Base-by-base conservation (phyloP, 2,797 vertebrate genomes). In the Dryobates pubescens region DNA sequence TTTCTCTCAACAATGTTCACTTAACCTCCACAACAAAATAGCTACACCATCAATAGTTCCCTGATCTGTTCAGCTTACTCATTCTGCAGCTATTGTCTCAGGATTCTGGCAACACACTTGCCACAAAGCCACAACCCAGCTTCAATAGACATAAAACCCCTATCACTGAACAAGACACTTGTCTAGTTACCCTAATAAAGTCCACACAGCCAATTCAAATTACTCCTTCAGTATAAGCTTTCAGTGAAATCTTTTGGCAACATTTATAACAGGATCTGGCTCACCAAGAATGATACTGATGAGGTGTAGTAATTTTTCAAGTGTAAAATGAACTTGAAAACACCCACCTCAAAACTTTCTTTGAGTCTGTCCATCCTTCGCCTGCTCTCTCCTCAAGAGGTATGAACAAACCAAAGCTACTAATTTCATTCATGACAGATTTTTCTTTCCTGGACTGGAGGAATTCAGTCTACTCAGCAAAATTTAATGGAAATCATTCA, bases 341-440 rank as follows among this genome's bases (percentile, higher is more conserved):
- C 10, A 41, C 5, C 20, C 45, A 36, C 34, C 71, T 36, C 7
- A 1, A 65, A 72, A 56, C 24, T 57, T 24, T 17, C 23, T 67
- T 23, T 10, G 29, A 65, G 30, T 65, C 59, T 36, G 59, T 49
- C 65, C 34, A 29, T 56, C 65, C 43, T 41, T 49, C 17, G 32
- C 22, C 23, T 3, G 2, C 43, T 16, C 26, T 74, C 43, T 27
- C 17, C 22, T 5, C 9, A 47, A 32, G 63, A 78, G 0, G 0
- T 8, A 45, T 6, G 43, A 69, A 41, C 18, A 70, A 75, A 64
- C 29, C 16, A n/a, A 75, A 88, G 18, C 22, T 15, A 13, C 49
- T 76, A 12, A 62, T 67, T 85, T 57, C 34, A 72, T 56, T 91
- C 57, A 58, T 22, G 49, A 72, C 27, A 61, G 34, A 53, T 57